phyloP scores from a whole-genome alignment of 1,140 invertebrate genomes.

The Theocolax elegans region DNA sequence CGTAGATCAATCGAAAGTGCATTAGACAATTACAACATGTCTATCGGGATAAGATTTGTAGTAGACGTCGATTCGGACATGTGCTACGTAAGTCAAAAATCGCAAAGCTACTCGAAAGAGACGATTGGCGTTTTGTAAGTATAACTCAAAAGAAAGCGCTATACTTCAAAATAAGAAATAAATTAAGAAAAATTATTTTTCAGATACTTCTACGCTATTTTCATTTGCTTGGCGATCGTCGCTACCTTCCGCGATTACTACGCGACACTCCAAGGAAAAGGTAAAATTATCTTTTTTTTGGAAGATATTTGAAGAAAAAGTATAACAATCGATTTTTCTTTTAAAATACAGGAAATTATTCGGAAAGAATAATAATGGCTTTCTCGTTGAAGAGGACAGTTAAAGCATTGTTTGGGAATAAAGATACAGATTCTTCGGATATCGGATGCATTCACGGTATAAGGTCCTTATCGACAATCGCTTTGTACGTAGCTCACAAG shows the following conservation, averaged over 20 bases:
- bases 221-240: constrained; percentile 58
- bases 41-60: constrained; percentile 69
- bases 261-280: constrained; percentile 53
- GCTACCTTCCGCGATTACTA: constrained; percentile 62
- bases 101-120: constrained; percentile 59
- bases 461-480: constrained; percentile 69
- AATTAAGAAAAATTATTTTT: constrained; percentile 4
- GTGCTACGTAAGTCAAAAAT: constrained; percentile 68
- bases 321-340: no score
- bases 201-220: constrained; percentile 64
- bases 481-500: constrained; percentile 73
- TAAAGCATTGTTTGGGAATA: constrained; percentile 54
- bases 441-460: constrained; percentile 75
- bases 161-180: background rate
- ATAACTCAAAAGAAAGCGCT: constrained; percentile 6
- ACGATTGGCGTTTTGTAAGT: constrained; percentile 64
- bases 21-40: constrained; percentile 70
- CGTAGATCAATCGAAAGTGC: constrained; percentile 69
- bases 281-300: no score
- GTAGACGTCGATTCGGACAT: constrained; percentile 71
- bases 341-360: constrained; percentile 60
- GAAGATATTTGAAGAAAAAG: no score
- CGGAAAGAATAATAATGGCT: constrained; percentile 66
- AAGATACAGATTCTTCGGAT: constrained; percentile 59
- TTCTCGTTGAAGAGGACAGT: constrained; percentile 68